Evolutionary conservation across 1,140 invertebrate genomes (phyloP).

Genomic region (Drosophila pachea): DNA sequence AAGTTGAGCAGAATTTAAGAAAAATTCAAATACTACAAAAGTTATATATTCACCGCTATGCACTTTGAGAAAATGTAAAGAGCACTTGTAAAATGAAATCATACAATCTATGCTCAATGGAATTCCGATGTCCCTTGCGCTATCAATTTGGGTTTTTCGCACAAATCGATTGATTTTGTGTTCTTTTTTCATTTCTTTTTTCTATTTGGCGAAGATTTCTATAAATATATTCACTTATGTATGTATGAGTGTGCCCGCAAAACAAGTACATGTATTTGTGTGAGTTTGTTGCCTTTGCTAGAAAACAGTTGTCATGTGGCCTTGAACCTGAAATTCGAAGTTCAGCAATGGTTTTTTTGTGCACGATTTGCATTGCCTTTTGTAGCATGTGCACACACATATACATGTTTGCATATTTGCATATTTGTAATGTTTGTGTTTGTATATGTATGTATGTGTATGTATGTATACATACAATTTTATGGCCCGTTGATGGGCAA

Average conservation of each 20-base stretch:
- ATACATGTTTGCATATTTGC: not conserved
- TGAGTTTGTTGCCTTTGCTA: slow-evolving; percentile 32
- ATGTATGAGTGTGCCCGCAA: slow-evolving; percentile 1
- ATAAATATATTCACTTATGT: not conserved
- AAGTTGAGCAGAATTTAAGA: too few relatives aligned
- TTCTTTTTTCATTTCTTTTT: not conserved
- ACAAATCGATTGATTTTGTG: slow-evolving; percentile 22
- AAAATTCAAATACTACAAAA: too few relatives aligned
- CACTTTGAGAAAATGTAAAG: too few relatives aligned
- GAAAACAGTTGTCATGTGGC: slow-evolving; percentile 61
- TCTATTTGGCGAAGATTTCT: slow-evolving; percentile 21
- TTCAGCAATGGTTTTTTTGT: slow-evolving; percentile 55
- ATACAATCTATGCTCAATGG: slow-evolving; percentile 1
- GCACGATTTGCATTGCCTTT: slow-evolving; percentile 51
- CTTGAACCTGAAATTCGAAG: slow-evolving; percentile 73
- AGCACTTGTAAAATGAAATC: not conserved
- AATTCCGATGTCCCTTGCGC: not conserved
- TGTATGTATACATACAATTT: not conserved
- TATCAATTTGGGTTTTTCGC: slow-evolving; percentile 1
- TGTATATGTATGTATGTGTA: not conserved
- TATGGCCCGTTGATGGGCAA: not conserved
- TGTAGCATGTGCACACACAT: slow-evolving; percentile 38
- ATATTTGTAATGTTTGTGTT: not conserved
- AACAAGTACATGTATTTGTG: slow-evolving; percentile 2
- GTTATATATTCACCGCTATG: too few relatives aligned